Evolutionary conservation across 1,140 invertebrate genomes (phyloP).

Genomic region (Amyelois transitella): DNA sequence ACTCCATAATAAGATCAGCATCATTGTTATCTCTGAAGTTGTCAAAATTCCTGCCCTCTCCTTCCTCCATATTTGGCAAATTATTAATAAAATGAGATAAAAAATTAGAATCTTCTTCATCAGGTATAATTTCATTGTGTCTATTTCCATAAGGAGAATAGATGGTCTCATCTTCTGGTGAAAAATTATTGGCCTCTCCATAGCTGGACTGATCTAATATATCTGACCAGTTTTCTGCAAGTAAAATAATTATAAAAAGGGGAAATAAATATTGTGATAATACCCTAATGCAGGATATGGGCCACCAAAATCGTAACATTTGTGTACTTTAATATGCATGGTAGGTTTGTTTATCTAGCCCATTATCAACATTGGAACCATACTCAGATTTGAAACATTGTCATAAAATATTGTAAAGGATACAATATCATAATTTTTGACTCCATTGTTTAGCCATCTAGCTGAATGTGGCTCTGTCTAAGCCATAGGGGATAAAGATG

Average conservation of each 20-base stretch:
- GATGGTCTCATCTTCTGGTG: constrained; percentile 61
- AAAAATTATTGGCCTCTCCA: constrained; percentile 52
- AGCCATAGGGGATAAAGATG: too few species aligned
- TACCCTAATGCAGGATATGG: too few species aligned
- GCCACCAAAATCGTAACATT: too few species aligned
- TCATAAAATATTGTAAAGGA: too few species aligned
- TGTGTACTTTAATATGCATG: too few species aligned
- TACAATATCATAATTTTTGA: too few species aligned
- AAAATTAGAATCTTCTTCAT: constrained; percentile 54
- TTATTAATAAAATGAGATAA: constrained; percentile 56
- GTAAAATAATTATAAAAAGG: background rate
- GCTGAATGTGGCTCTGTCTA: too few species aligned
- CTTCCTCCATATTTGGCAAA: constrained; percentile 50
- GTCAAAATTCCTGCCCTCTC: constrained; percentile 45
- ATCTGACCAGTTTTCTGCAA: constrained; percentile 71
- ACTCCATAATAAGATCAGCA: constrained; percentile 68
- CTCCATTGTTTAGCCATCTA: too few species aligned
- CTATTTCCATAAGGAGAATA: constrained; percentile 57
- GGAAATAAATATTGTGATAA: too few species aligned
- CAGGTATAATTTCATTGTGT: constrained; percentile 42
- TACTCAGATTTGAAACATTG: too few species aligned
- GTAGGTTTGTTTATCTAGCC: too few species aligned
- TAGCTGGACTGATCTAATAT: constrained; percentile 67
- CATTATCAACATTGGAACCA: too few species aligned
- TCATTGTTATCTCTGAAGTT: constrained; percentile 66